Evolutionary conservation across 2,113 vertebrate species (phyloP), one percentile per base, ranked within the genome.

Genomic region (Empidonax alnorum): DNA sequence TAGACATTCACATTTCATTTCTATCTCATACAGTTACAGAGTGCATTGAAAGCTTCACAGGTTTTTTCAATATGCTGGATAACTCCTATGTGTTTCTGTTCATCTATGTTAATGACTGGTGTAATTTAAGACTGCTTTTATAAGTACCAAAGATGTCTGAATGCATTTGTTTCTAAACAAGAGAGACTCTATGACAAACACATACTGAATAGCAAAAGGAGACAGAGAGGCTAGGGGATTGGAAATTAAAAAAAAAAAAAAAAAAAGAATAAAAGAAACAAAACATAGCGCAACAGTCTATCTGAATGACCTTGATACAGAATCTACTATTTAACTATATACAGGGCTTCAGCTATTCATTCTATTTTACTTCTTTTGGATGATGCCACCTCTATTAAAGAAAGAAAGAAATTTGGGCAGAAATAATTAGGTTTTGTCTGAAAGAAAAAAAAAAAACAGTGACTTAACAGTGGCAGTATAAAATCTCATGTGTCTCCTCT

Each of bases 401-500:
- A 92, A 86, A 96, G 52, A 90, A 91, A 80, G 22, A 95, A 84
- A 93, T 84, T 84, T 90, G 35, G 63, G 35, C 18, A 53, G 94
- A 96, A 91, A 93, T 94, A 96, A 97, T 97, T 90, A 97, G 82
- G 81, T 95, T 96, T 96, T 80, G 47, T 91, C 93, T 74, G 42
- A 63, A 88, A 96, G 20, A 49, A 58, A 69, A 78, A 47, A 47
- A 65, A 73, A 65, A 53, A 33, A 42, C n/a, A 78, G 72, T 76
- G 84, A 87, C 55, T 95, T 89, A 93, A 93, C 39, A 88, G 80
- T 90, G 86, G 41, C 94, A 84, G 89, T 85, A 90, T 89, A 92
- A 97, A 94, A 94, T 90, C 80, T 93, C 96, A 81, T 89, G 85
- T 4, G 22, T 84, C 88, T 96, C 90, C 86, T 91, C 55, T 56